Base-by-base conservation (phyloP, 2,113 vertebrate genomes). In the Procavia capensis region DNA sequence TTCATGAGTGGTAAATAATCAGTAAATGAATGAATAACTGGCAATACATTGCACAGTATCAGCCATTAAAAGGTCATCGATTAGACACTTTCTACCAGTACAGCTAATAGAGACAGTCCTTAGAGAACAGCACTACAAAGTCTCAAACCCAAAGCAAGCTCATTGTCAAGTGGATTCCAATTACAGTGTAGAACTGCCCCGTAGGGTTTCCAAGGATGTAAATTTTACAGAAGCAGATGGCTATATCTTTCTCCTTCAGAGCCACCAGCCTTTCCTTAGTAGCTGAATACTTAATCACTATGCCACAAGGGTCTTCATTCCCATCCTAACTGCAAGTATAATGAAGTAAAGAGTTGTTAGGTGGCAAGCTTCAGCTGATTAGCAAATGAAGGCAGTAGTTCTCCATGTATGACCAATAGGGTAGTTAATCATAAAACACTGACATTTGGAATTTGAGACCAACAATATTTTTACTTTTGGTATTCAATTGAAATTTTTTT, bases 381-480 rank as follows among this genome's bases (percentile, higher is more conserved):
- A 57, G 9, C 31, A 9, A 85, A 8, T 39, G 3, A 70, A 76
- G 34, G 6, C 17, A 47, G 6, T 63, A 24, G 16, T 34, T 85
- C n/a, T 88, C 24, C n/a, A 41, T 0, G 9, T 43, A 57, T 17
- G 19, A 25, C 41, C 3, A 31, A 16, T 0, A 39, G 31, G 61
- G 5, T 3, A 16, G 19, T 16, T 39, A 6, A 66, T 57, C 29
- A 47, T 43, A 85, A 20, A 85, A 20, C 19, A 72, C 3, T 95
- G 70, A 57, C 4, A 27, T 75, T 82, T 80, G 80, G 14, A 66
- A 83, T 89, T 88, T 11, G 84, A 94, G 94, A 10, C 9, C 31
- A 41, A 39, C 2, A 76, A 43, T 83, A 63, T 45, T 92, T 95
- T 82, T 39, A 59, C 59, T 84, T 63, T 11, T 64, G 45, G 10